phyloP scores from a whole-genome alignment of 2,888 invertebrate species.

The Pristionchus exspectatus region DNA sequence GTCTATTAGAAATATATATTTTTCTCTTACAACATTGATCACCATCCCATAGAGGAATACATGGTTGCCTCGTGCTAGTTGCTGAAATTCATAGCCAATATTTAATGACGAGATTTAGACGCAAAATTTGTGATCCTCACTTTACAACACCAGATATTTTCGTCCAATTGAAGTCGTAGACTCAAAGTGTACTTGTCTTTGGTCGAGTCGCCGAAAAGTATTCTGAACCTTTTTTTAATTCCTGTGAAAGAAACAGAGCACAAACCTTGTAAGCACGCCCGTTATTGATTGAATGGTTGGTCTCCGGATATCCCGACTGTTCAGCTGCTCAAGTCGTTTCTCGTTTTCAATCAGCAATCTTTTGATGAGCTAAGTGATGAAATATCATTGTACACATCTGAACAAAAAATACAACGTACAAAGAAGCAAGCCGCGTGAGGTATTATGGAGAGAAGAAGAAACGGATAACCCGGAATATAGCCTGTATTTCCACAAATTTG shows the following conservation, averaged over 20 bases:
- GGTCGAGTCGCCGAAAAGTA: not conserved
- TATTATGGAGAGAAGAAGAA: not conserved
- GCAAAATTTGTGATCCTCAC: not conserved
- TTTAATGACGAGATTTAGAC: too few relatives aligned
- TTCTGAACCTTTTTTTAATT: not conserved
- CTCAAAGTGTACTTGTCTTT: constrained; percentile 44
- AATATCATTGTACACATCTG: too few relatives aligned
- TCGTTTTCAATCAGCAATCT: not conserved
- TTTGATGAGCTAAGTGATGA: not conserved
- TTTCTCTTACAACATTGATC: not conserved
- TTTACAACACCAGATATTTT: constrained; percentile 33
- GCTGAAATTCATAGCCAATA: not conserved
- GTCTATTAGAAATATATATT: too few relatives aligned
- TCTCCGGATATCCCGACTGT: not conserved
- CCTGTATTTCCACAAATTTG: not conserved
- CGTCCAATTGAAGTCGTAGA: constrained; percentile 36
- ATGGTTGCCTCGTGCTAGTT: not conserved
- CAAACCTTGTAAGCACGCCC: not conserved
- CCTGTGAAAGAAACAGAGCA: not conserved
- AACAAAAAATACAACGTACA: not conserved
- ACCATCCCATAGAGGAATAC: not conserved
- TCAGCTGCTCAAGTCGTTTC: not conserved
- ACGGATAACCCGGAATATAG: not conserved
- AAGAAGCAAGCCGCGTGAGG: not conserved
- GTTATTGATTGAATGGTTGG: not conserved